Base-by-base conservation (phyloP, 2,113 vertebrate genomes). In the Haliaeetus leucogaster region DNA sequence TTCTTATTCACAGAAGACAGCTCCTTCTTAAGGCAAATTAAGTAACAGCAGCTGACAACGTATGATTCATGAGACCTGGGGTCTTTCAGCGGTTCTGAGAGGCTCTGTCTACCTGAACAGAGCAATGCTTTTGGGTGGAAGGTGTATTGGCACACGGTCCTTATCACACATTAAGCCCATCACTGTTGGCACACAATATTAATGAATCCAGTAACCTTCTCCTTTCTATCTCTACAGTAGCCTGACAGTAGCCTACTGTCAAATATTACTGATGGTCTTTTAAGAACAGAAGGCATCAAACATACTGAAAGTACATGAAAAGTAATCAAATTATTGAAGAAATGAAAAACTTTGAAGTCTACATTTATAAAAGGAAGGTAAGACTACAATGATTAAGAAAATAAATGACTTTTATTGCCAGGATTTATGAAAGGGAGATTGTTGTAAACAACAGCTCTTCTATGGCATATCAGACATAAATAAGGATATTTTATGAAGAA, bases 1-100 rank as follows among this genome's bases (percentile, higher is more conserved):
- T 11, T 48, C 20, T 66, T 25, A 27, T n/a, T 81, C 58, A 62
- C 62, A 94, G 74, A 85, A 82, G 65, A 85, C 29, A 72, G 52
- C 61, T 95, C 66, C 45, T 97, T 91, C 76, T 76, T 91, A 93
- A 93, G 48, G 79, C 32, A 94, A 92, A 93, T 88, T 76, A 91
- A 68, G 34, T 53, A 86, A 67, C 27, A 88, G 50, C 58, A 68
- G 25, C n/a, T 70, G 63, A 71, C 63, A 90, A 18, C 21, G 32
- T 20, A 34, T 66, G 45, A 58, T 53, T 76, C 72, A 62, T 26
- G n/a, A 2, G 9, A 66, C 38, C 79, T 80, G 63, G 34, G 53
- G 27, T 80, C 36, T 67, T 70, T 34, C 58, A 56, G 43, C 32
- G 5, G 8, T 90, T 87, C 40, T 65, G 48, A 48, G 27, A 82